Conservation (phyloP, 2,888 invertebrate species). For the Cosmopolites sordidus region DNA sequence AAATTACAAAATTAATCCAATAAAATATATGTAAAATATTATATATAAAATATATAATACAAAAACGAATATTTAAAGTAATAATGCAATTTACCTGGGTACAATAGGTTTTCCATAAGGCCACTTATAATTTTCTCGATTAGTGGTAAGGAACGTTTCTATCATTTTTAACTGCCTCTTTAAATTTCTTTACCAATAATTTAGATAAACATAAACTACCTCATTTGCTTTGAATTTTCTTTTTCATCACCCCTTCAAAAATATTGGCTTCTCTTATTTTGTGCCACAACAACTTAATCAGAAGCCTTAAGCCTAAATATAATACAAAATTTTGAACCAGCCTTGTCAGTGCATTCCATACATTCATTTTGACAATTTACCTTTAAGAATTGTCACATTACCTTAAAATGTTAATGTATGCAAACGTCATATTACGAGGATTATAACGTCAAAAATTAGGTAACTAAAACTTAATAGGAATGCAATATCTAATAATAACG, state of each 20-base stretch:
- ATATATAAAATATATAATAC: no score
- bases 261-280: neutral
- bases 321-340: constrained; percentile 40
- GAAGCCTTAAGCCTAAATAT: constrained; percentile 32
- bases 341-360: constrained; percentile 37
- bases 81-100: constrained; percentile 36
- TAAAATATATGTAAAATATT: no score
- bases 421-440: no score
- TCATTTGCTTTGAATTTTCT: neutral
- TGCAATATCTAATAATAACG: no score
- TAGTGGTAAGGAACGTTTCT: constrained; percentile 52
- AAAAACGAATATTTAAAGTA: no score
- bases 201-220: neutral
- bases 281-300: constrained; percentile 18
- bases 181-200: neutral
- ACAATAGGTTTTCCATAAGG: constrained; percentile 49
- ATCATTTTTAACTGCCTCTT: neutral
- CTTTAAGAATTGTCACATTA: no score
- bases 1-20: no score
- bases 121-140: constrained; percentile 62
- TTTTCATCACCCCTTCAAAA: neutral
- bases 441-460: no score
- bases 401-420: no score
- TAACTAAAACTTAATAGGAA: no score
- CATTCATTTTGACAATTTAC: constrained; percentile 35